Base-by-base conservation (phyloP, 2,888 invertebrate species). In the Diploptera punctata region DNA sequence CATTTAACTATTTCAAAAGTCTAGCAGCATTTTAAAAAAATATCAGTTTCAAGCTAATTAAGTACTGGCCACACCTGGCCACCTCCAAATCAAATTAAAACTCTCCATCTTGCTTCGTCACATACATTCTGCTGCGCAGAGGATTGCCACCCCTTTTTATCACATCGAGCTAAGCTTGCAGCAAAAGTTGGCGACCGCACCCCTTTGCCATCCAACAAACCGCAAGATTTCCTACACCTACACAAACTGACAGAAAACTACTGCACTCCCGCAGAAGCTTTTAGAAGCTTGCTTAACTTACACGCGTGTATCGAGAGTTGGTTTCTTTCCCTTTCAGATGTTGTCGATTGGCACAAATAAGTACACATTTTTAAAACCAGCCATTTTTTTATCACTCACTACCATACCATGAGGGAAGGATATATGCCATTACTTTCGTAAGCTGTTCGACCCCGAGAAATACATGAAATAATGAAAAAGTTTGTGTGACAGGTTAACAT, bases 161-260 rank as follows among this genome's bases (percentile, higher is more conserved):
- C 72, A 72, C 72, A 72, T 69, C 54, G 68, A 72, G 72, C 72
- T 72, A 72, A 69, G 62, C 68, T 68, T 72, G 60, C 70, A 70
- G 62, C 61, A 70, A 62, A 62, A 69, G 68, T 69, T 57, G 52
- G 68, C 18, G 29, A 70, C 60, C 47, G 33, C 60, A 60, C 31
- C 65, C 44, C 26, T 21, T 26, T 24, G 44, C 65, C 65, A 65
- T 31, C 47, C 43, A 43, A 43, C 44, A 26, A 21, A 65, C n/a
- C 44, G 21, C 16, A 7, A 7, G 24, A 24, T 21, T 19, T 13
- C 16, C 21, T 10, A 7, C 5, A 5, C 1, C 21, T 60, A 60
- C 60, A 31, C 24, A 49, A 62, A 62, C 62, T 62, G 49, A 62
- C 47, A 62, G 65, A 29, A 44, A 62, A 62, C 47, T 69, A 70